Conservation (phyloP, 2,113 vertebrate genomes). For the Spilogale gracilis region DNA sequence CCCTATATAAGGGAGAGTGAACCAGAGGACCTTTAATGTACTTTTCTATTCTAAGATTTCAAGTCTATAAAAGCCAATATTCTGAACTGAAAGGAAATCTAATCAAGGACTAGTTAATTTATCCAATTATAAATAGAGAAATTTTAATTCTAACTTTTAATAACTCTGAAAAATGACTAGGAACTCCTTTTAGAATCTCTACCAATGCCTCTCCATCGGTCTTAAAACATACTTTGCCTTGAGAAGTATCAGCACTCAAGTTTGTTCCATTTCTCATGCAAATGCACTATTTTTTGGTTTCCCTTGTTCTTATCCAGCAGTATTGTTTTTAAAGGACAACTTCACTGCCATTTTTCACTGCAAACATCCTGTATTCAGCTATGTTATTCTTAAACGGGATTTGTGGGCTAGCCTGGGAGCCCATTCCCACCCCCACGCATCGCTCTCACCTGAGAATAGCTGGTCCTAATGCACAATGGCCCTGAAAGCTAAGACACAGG, state of each 20-base stretch:
- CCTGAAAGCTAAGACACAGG: neutral
- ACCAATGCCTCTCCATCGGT: neutral
- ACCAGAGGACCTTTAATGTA: neutral
- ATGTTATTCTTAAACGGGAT: neutral
- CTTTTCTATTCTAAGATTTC: neutral
- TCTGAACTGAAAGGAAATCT: conserved; percentile 22
- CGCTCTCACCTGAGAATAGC: neutral
- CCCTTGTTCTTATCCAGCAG: neutral
- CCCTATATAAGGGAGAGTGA: neutral
- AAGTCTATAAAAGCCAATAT: neutral
- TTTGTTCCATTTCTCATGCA: conserved; percentile 35
- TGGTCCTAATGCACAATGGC: neutral
- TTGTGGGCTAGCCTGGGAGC: neutral
- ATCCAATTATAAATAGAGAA: conserved; percentile 21
- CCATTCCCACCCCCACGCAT: neutral
- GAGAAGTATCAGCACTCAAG: neutral
- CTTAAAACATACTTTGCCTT: neutral
- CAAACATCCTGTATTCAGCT: conserved; percentile 18
- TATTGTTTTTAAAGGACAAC: neutral
- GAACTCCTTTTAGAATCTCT: conserved; percentile 30
- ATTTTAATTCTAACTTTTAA: neutral
- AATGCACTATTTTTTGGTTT: neutral
- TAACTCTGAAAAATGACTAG: conserved; percentile 44
- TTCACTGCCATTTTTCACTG: neutral
- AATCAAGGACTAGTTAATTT: neutral